Percentiles rank a stretch among this genome's conserved stretches.
These are phyloP conservation scores for Rhinichthys klamathensis DNA, from an alignment of 2,113 vertebrate genomes.

Conservation along the genomic window DNA sequence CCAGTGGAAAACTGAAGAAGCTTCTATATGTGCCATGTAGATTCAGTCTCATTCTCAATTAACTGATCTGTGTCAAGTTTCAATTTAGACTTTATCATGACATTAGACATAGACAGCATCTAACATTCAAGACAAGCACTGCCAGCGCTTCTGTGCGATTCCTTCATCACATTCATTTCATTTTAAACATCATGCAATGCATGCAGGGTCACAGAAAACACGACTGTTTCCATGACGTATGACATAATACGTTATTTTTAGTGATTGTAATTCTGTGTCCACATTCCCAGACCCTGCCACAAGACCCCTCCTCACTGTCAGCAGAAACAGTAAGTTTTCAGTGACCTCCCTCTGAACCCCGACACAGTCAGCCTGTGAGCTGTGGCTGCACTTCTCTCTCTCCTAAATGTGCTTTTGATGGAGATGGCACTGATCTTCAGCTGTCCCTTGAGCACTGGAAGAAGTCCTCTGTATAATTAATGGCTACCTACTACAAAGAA, in stretches of 20 bases:
- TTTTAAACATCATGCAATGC: not conserved
- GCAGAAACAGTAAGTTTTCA: slow-evolving; percentile 56
- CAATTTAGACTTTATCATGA: not conserved
- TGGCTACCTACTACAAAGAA: not conserved
- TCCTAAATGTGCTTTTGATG: not conserved
- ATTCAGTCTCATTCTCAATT: not conserved
- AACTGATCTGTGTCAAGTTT: not conserved
- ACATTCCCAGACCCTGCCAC: slow-evolving; percentile 56
- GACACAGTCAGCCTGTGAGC: not conserved
- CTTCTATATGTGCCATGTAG: not conserved
- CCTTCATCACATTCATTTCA: not conserved
- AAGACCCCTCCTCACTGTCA: slow-evolving; percentile 53
- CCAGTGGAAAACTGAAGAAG: not conserved
- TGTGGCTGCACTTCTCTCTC: not conserved
- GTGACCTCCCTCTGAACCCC: not conserved
- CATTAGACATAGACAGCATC: not conserved
- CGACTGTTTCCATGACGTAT: slow-evolving; percentile 7
- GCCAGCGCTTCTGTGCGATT: not conserved
- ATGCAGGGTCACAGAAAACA: not conserved
- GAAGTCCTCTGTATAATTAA: not conserved
- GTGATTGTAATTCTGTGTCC: slow-evolving; percentile 54
- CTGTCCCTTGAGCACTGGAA: not conserved
- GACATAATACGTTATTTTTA: not conserved
- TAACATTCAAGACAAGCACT: not conserved
- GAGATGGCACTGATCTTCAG: not conserved